Percentiles rank a stretch among this genome's conserved stretches.
phyloP scores from a whole-genome alignment of 2,888 invertebrate genomes.

The Sinopyrophorus schimmeli region DNA sequence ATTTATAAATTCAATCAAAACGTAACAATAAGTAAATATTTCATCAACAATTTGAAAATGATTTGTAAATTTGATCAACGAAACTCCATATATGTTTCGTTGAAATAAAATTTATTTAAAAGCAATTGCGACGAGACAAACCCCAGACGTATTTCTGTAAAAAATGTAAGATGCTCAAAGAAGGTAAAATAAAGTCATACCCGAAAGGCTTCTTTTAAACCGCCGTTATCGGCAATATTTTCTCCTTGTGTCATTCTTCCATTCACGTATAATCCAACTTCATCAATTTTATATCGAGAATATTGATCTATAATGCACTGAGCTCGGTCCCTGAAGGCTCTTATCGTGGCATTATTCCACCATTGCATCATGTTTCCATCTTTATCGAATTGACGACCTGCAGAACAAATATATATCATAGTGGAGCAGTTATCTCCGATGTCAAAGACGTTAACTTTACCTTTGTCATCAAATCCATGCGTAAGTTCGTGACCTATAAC shows the following conservation, averaged over 20 bases:
- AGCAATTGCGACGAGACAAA: too few relatives aligned
- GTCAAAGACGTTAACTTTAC: conserved; percentile 52
- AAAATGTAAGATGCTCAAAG: too few relatives aligned
- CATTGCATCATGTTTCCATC: conserved; percentile 89
- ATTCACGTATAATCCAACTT: conserved; percentile 71
- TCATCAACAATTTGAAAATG: too few relatives aligned
- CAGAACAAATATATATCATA: too few relatives aligned
- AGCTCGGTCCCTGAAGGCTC: conserved; percentile 76
- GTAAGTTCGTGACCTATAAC: conserved; percentile 87
- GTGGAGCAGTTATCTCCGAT: too few relatives aligned
- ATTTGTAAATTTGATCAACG: too few relatives aligned
- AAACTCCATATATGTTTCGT: too few relatives aligned
- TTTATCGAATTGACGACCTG: conserved; percentile 85
- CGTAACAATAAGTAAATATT: too few relatives aligned
- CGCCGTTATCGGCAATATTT: conserved; percentile 93
- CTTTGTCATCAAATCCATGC: conserved; percentile 82
- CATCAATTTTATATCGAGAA: conserved; percentile 78
- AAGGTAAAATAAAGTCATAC: conserved; percentile 55
- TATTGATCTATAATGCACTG: conserved; percentile 90
- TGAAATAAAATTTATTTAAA: too few relatives aligned
- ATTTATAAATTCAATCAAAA: too few relatives aligned
- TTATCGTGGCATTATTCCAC: conserved; percentile 87
- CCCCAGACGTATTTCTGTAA: too few relatives aligned
- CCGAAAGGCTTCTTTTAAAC: conserved; percentile 85
- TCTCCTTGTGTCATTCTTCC: conserved; percentile 83